A percentile compares a stretch with the other conserved stretches of the same genome.
Conservation (phyloP, 2,113 vertebrate species). For the Oxygymnocypris stewartii region DNA sequence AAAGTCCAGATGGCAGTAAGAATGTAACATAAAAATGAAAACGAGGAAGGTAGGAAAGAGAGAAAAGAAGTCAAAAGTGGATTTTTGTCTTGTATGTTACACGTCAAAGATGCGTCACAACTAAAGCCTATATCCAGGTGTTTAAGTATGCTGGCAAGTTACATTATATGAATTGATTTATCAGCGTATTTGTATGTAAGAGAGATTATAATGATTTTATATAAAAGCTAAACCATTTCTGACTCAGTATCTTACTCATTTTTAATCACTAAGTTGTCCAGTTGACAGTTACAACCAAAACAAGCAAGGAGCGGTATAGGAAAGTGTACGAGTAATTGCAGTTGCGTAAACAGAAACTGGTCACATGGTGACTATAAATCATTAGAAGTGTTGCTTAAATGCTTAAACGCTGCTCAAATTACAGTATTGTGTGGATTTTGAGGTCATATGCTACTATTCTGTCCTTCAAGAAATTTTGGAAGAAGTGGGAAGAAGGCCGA, state of each 20-base stretch:
- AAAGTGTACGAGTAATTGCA: slow-evolving; percentile 38
- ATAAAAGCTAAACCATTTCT: slow-evolving; percentile 73
- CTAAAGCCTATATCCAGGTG: neutral
- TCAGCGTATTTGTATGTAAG: neutral
- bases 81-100: neutral
- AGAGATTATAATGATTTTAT: slow-evolving; percentile 62
- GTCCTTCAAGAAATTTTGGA: slow-evolving; percentile 62
- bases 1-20: slow-evolving; percentile 31
- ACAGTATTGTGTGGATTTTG: slow-evolving; percentile 16
- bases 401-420: slow-evolving; percentile 31
- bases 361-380: neutral
- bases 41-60: slow-evolving; percentile 7
- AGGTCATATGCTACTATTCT: slow-evolving; percentile 52
- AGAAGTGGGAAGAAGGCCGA: slow-evolving; percentile 72
- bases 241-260: slow-evolving; percentile 76
- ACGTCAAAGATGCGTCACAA: slow-evolving; percentile 2
- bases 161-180: neutral
- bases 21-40: slow-evolving; percentile 17
- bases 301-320: slow-evolving; percentile 24
- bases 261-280: slow-evolving; percentile 67
- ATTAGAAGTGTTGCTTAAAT: neutral
- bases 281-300: slow-evolving; percentile 49
- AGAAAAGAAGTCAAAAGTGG: slow-evolving; percentile 23
- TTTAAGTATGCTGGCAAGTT: neutral
- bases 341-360: neutral